Conservation (phyloP, 2,113 vertebrate species). For the Pycnonotus jocosus region DNA sequence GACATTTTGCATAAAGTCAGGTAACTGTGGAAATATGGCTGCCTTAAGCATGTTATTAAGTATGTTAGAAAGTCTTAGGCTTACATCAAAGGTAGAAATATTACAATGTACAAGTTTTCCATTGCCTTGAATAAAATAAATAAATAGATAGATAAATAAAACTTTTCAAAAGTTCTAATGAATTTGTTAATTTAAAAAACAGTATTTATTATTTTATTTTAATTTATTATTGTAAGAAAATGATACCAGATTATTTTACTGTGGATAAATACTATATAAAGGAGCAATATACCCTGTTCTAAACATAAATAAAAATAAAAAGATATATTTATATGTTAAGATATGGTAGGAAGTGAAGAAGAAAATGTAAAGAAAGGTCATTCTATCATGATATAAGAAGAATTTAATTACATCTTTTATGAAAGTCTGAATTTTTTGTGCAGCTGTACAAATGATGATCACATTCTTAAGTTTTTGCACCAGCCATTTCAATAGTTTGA, state of each 20-base stretch:
- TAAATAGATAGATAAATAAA: not conserved
- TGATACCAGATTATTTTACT: not conserved
- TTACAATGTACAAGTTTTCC: not conserved
- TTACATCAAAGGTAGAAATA: not conserved
- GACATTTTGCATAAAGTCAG: conserved; percentile 71
- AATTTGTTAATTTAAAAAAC: not conserved
- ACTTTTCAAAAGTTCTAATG: not conserved
- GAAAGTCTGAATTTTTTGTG: not conserved
- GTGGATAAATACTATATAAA: not conserved
- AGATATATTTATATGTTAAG: not conserved
- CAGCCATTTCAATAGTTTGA: not conserved
- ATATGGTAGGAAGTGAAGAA: not conserved
- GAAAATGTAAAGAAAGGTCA: not conserved
- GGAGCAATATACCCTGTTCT: not conserved
- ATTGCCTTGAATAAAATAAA: not conserved
- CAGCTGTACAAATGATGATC: not conserved
- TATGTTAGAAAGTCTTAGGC: not conserved
- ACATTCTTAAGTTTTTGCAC: not conserved
- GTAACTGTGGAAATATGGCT: conserved; percentile 42
- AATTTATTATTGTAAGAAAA: not conserved
- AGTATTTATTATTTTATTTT: not conserved
- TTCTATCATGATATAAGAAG: not conserved
- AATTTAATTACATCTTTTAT: not conserved
- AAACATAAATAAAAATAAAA: not conserved
- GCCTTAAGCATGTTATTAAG: not conserved